Evolutionary conservation across 1,140 invertebrate species (phyloP).

Genomic region (Macrosteles quadrilineatus): DNA sequence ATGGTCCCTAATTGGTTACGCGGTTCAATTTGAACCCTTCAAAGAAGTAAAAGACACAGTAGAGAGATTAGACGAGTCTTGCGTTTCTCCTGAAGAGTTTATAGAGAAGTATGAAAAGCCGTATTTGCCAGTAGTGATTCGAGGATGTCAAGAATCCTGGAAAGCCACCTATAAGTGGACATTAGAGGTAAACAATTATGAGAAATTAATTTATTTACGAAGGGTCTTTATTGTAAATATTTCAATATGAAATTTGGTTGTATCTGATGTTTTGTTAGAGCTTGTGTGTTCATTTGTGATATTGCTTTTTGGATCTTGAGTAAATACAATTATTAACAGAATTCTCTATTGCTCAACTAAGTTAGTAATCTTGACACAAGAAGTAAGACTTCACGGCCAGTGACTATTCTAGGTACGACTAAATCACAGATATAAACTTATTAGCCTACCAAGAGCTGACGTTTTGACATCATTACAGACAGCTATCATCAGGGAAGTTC

Average conservation of each 20-base stretch:
- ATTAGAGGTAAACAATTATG: slow-evolving; percentile 69
- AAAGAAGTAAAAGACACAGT: slow-evolving; percentile 80
- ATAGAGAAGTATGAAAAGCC: slow-evolving; percentile 88
- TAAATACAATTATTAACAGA: too few species aligned
- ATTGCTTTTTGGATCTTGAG: background rate
- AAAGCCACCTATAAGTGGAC: slow-evolving; percentile 92
- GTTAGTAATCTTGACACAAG: too few species aligned
- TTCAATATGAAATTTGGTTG: background rate
- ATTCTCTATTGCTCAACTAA: too few species aligned
- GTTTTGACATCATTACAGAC: too few species aligned
- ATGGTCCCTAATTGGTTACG: slow-evolving; percentile 79
- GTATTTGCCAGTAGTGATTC: slow-evolving; percentile 92
- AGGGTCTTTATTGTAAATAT: slow-evolving; percentile 14
- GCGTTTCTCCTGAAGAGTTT: slow-evolving; percentile 76
- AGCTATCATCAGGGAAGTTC: too few species aligned
- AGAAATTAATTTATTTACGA: slow-evolving; percentile 4
- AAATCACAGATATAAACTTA: too few species aligned
- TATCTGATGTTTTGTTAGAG: background rate
- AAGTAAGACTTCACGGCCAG: too few species aligned
- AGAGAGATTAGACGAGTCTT: slow-evolving; percentile 75
- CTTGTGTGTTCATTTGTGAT: background rate
- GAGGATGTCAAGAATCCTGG: slow-evolving; percentile 83
- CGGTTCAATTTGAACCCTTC: slow-evolving; percentile 75
- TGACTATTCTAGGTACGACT: too few species aligned
- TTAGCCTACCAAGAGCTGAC: too few species aligned